A percentile compares a stretch with the other conserved stretches of the same genome.
These are phyloP conservation scores for Nematolebias whitei DNA, from an alignment of 2,113 vertebrate genomes.

Conservation along the genomic window DNA sequence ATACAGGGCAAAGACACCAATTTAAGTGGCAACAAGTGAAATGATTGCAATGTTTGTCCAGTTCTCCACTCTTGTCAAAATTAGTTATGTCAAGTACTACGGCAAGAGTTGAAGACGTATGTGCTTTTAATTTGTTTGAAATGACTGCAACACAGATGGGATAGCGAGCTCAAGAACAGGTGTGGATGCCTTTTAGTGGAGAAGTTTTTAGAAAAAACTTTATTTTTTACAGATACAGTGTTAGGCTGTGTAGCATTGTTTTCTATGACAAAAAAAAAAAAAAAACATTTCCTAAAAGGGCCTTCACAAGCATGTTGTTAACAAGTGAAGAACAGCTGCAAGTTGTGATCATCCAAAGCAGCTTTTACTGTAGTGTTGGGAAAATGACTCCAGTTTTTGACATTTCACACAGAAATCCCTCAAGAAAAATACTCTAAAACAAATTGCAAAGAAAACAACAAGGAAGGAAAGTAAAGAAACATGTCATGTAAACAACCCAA, in stretches of 20 bases:
- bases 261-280: background rate
- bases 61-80: conserved; percentile 43
- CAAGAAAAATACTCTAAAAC: conserved; percentile 8
- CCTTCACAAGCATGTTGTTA: too few relatives aligned
- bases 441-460: background rate
- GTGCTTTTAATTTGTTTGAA: conserved; percentile 48
- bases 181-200: background rate
- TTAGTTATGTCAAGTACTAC: conserved; percentile 41
- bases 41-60: conserved; percentile 36
- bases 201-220: background rate
- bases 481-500: conserved; percentile 58
- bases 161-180: background rate
- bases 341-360: background rate
- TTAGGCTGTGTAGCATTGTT: background rate
- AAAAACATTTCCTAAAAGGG: background rate
- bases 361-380: background rate
- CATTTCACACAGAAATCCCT: conserved; percentile 29
- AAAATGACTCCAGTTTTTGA: conserved; percentile 31
- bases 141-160: conserved; percentile 6
- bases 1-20: conserved; percentile 18
- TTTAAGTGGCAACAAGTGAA: conserved; percentile 37
- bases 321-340: too few relatives aligned
- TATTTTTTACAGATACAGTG: background rate
- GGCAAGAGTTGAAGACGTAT: conserved; percentile 14
- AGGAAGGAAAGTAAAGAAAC: conserved; percentile 10